Evolutionary conservation across 2,888 invertebrate species (phyloP), one percentile per base, ranked within the genome.

Genomic region (Belgica antarctica): DNA sequence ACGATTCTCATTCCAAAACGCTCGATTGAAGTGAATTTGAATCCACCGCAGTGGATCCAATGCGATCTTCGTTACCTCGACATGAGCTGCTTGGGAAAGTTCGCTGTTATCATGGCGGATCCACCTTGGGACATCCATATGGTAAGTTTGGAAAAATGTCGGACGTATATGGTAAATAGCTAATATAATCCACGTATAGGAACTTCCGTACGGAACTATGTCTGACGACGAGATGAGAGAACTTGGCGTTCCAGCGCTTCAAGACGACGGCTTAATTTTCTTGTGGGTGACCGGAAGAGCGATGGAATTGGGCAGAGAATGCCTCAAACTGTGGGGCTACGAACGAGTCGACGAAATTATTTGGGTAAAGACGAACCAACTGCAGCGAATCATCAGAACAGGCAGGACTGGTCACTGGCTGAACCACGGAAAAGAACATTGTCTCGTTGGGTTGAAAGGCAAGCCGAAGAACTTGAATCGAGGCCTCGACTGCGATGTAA

Each of bases 41-140:
- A 92, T 74, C 92, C 92, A 0, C 90, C 94, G 0, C 94, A 98
- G 77, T 98, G 97, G 97, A 90, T 98, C 71, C 96, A 96, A 77
- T 98, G 97, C 77, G 98, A 98, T 80, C 83, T 71, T 52, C 41
- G 25, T 3, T 79, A 77, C 68, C 73, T 80, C 5, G 79, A 79
- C 71, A 80, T 80, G 79, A 79, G 79, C 1, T 78, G 80, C 19
- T 72, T 78, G 84, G 90, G 92, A n/a, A 97, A 98, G 82, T 98
- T 96, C 82, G 93, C 96, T 0, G 96, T 98, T 1, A 94, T 98
- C 73, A 98, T 98, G 98, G 97, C 97, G 8, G 46, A 46, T 15
- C 94, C 94, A 0, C 95, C 95, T 0, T 98, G 97, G 98, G 98
- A 98, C 77, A 98, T 98, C 74, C 97, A 98, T 79, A 98, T 98